Percentiles rank a stretch among this genome's conserved stretches.
Conservation (phyloP, 2,888 invertebrate species). For the Dryobotodes eremita region DNA sequence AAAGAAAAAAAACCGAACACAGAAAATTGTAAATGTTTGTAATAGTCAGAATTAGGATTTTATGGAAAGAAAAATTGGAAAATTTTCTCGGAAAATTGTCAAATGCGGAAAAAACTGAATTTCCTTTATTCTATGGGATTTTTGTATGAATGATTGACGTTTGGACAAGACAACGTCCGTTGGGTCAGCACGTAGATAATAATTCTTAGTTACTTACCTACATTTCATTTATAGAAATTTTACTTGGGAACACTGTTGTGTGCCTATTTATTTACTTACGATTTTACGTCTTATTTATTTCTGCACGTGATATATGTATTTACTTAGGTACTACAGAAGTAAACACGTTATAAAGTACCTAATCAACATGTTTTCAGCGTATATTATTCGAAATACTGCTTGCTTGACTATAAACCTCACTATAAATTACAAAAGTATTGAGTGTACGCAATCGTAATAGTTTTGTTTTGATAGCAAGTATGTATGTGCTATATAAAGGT, state of each 20-base stretch:
- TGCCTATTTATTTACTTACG: not conserved
- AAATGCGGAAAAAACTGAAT: no score
- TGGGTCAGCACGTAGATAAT: not conserved
- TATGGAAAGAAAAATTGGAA: no score
- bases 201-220: not conserved
- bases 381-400: conserved; percentile 9
- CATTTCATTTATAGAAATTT: conserved; percentile 6
- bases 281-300: not conserved
- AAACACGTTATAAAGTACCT: conserved; percentile 25
- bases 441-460: conserved; percentile 49
- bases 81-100: no score
- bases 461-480: conserved; percentile 55
- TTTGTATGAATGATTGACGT: no score
- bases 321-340: not conserved
- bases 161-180: no score
- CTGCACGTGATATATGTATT: not conserved
- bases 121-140: no score
- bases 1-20: no score
- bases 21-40: no score
- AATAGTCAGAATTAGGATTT: no score
- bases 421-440: conserved; percentile 51
- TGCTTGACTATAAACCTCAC: conserved; percentile 23
- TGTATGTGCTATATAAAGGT: conserved; percentile 3
- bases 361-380: conserved; percentile 35
- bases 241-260: not conserved